These are phyloP conservation scores for Numenius arquata DNA, from an alignment of 2,113 vertebrate species.

Conservation along the genomic window DNA sequence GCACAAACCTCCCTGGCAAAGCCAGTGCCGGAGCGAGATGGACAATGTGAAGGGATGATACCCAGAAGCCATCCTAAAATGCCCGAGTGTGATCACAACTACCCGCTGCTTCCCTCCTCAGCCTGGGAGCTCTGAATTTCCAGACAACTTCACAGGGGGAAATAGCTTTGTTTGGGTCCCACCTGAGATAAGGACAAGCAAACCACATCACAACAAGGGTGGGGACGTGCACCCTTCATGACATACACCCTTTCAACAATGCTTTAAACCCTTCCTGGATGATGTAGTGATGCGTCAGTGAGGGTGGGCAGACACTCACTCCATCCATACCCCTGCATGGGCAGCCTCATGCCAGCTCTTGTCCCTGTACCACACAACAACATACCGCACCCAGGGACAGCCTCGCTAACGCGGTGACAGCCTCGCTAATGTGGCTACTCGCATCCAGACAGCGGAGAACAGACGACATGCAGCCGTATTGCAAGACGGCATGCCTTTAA, in stretches of 20 bases:
- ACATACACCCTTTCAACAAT: rapidly evolving
- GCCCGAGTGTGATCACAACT: not conserved
- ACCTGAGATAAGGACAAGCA: not conserved
- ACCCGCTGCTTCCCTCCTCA: not conserved
- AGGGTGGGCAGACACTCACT: not conserved
- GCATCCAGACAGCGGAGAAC: not conserved
- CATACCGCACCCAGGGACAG: not conserved
- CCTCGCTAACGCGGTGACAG: not conserved
- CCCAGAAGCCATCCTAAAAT: not conserved
- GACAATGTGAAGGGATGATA: rapidly evolving
- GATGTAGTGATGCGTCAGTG: not conserved
- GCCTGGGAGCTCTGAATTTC: not conserved
- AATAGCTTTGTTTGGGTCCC: not conserved
- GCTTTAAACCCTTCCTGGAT: not conserved
- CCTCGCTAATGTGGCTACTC: rapidly evolving
- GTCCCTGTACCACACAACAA: not conserved
- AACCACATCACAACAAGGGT: not conserved
- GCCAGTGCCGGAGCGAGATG: not conserved
- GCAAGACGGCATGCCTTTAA: not conserved
- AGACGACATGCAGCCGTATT: rapidly evolving
- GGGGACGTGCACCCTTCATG: rapidly evolving
- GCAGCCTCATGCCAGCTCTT: not conserved
- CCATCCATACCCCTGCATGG: not conserved
- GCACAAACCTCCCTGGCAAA: not conserved
- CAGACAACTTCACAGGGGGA: not conserved